phyloP scores from a whole-genome alignment of 2,797 vertebrate genomes.

The Atherinosoma microstoma region DNA sequence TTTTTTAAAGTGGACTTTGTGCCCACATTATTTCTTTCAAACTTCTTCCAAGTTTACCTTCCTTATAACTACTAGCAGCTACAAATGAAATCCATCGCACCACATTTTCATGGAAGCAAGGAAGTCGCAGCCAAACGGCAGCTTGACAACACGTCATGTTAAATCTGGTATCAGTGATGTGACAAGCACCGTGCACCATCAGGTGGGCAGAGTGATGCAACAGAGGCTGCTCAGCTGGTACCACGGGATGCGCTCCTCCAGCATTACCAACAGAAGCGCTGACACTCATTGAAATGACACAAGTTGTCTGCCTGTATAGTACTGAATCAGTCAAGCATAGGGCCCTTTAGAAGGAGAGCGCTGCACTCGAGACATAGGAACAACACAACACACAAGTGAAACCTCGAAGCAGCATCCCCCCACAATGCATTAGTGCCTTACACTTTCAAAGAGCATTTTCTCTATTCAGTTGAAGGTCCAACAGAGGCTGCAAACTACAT shows the following conservation, averaged over 20 bases:
- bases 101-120: conserved; percentile 18
- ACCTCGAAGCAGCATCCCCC: conserved; percentile 23
- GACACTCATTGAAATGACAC: conserved; percentile 73
- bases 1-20: not conserved
- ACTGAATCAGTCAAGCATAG: conserved; percentile 66
- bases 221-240: conserved; percentile 77
- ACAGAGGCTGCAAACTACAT: not conserved
- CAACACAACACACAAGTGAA: conserved; percentile 48
- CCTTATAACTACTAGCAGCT: conserved; percentile 5
- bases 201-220: conserved; percentile 74
- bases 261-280: conserved; percentile 60
- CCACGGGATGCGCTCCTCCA: conserved; percentile 67
- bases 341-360: conserved; percentile 54
- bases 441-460: conserved; percentile 6
- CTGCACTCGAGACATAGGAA: conserved; percentile 44
- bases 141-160: conserved; percentile 46
- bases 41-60: not conserved
- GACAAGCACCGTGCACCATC: conserved; percentile 59
- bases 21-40: not conserved
- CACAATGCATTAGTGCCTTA: conserved; percentile 26
- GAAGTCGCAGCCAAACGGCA: conserved; percentile 33
- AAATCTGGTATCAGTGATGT: conserved; percentile 31
- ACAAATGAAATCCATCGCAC: conserved; percentile 35
- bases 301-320: conserved; percentile 68
- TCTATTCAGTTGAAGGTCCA: conserved; percentile 2